Evolutionary conservation across 1,140 invertebrate genomes (phyloP).

Genomic region (Drosophila insularis): DNA sequence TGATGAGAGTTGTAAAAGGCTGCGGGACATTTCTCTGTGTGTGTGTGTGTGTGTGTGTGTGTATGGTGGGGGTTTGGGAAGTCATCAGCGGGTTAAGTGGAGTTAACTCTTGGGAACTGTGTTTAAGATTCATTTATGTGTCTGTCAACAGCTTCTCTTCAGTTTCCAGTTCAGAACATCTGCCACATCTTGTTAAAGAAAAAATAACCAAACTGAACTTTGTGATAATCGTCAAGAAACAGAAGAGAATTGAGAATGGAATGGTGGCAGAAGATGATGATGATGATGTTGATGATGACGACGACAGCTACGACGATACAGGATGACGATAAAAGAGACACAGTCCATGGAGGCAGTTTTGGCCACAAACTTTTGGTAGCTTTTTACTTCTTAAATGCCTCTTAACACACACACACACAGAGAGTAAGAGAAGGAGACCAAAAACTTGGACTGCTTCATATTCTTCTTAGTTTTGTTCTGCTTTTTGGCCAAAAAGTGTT

Average conservation of each 20-base stretch:
- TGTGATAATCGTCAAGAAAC: slow-evolving; percentile 41
- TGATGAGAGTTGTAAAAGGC: slow-evolving; percentile 28
- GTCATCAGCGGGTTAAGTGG: slow-evolving; percentile 1
- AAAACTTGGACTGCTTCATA: not conserved
- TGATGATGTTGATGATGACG: not conserved
- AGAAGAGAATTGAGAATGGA: slow-evolving; percentile 6
- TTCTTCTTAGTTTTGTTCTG: slow-evolving; percentile 5
- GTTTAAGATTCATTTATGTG: slow-evolving; percentile 22
- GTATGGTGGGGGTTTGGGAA: not conserved
- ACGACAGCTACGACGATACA: too few relatives aligned
- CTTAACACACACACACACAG: not conserved
- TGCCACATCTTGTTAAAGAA: not conserved
- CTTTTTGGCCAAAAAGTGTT: slow-evolving; percentile 50
- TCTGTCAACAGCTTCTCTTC: slow-evolving; percentile 12
- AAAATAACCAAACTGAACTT: slow-evolving; percentile 11
- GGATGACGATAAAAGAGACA: not conserved
- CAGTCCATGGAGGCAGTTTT: slow-evolving; percentile 2
- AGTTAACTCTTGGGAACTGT: slow-evolving; percentile 27
- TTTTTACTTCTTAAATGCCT: slow-evolving; percentile 10
- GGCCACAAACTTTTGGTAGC: slow-evolving; percentile 9
- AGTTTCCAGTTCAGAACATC: slow-evolving; percentile 10
- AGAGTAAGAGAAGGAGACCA: not conserved
- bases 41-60: not conserved
- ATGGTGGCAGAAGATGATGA: slow-evolving; percentile 23
- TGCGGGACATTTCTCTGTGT: not conserved